Conservation (phyloP, 1,140 invertebrate species). For the Lordiphosa collinella region DNA sequence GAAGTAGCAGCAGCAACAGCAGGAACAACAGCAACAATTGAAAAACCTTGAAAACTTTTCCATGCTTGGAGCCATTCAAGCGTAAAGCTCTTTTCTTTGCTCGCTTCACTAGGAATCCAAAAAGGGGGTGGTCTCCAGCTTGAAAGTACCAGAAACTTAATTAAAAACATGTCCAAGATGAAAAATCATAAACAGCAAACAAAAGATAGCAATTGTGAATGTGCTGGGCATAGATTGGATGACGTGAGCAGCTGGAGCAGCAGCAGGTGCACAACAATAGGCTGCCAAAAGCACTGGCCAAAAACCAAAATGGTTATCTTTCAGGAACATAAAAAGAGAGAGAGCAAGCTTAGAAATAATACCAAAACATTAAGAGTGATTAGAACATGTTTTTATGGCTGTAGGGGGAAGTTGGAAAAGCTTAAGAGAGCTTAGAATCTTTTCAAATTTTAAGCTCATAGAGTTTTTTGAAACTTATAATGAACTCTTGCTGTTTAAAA, state of each 20-base stretch:
- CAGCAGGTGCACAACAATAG: background rate
- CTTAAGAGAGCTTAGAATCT: no score
- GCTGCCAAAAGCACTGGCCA: background rate
- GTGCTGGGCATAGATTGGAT: no score
- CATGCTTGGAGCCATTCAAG: slow-evolving; percentile 31
- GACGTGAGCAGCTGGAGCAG: background rate
- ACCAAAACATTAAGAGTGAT: background rate
- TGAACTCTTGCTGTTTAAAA: no score
- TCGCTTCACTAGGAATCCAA: background rate
- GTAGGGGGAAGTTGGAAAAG: no score
- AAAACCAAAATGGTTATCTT: background rate
- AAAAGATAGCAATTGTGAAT: slow-evolving; percentile 12
- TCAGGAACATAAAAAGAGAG: background rate
- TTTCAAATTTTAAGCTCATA: no score
- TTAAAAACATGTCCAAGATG: slow-evolving; percentile 42
- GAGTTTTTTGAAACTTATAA: no score
- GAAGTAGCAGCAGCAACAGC: background rate
- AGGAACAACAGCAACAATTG: background rate
- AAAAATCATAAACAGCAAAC: slow-evolving; percentile 32
- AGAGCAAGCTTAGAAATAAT: background rate
- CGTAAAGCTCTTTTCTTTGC: slow-evolving; percentile 21
- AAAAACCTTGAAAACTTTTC: slow-evolving; percentile 38
- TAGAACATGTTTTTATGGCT: no score
- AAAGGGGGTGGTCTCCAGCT: slow-evolving; percentile 8
- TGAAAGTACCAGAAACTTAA: slow-evolving; percentile 34